These are phyloP conservation scores for Synergus gifuensis DNA, from an alignment of 2,888 invertebrate species.

Conservation along the genomic window DNA sequence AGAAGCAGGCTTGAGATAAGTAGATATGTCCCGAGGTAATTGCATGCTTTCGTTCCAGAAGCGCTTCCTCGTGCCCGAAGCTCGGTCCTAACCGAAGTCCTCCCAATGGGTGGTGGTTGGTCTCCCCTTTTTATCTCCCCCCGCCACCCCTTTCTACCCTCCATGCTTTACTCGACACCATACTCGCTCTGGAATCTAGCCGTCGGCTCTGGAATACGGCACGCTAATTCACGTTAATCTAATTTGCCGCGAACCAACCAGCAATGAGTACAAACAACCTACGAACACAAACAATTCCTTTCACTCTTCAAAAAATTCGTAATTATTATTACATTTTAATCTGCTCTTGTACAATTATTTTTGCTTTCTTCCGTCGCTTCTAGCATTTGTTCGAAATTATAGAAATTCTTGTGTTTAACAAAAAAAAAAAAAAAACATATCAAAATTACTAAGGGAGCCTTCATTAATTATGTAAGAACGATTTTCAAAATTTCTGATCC, in stretches of 20 bases:
- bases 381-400: neutral
- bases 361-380: neutral
- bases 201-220: conserved; percentile 67
- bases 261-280: conserved; percentile 64
- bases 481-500: too few relatives aligned
- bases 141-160: neutral
- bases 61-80: conserved; percentile 50
- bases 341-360: conserved; percentile 54
- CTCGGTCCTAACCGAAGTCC: conserved; percentile 38
- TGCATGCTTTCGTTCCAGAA: conserved; percentile 50
- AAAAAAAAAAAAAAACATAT: too few relatives aligned
- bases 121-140: conserved; percentile 7
- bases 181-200: conserved; percentile 63
- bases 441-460: too few relatives aligned
- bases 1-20: conserved; percentile 48
- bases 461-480: too few relatives aligned
- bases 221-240: conserved; percentile 73
- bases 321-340: conserved; percentile 69
- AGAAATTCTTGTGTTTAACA: neutral
- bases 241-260: conserved; percentile 67
- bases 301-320: conserved; percentile 55
- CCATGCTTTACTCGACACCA: conserved; percentile 39
- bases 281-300: conserved; percentile 45
- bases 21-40: conserved; percentile 51
- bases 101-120: conserved; percentile 6